Evolutionary conservation across 2,888 invertebrate genomes (phyloP), one percentile per base, ranked within the genome.

Genomic region (Lamproptera curius): DNA sequence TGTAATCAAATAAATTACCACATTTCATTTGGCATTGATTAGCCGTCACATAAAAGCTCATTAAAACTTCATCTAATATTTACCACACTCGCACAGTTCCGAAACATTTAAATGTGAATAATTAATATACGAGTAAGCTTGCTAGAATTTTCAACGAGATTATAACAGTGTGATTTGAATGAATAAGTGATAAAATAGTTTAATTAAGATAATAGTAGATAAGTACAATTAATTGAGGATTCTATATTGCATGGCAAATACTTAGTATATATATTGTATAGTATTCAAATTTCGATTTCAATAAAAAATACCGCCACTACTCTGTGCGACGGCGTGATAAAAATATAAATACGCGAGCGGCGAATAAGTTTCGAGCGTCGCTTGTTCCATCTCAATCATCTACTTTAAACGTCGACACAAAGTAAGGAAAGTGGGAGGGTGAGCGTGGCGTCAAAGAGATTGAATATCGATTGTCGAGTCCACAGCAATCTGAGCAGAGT

Each of bases 381-480:
- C 51, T 68, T 64, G 66, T 69, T 65, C 73, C 67, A 73, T 76
- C 70, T 63, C 73, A 75, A 79, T 80, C 74, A 76, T 74, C 55
- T 56, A 66, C 69, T 72, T 72, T 80, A 79, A 83, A 81, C 76
- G 76, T 65, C 76, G 72, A 71, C 77, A 78, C 76, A 78, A 79
- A 80, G 82, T 81, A 64, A 79, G 78, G 77, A 78, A 82, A 78
- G 75, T 76, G 69, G 73, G 76, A 69, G 73, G 76, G 76, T 77
- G 75, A 73, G 77, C 70, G 78, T 77, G 78, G 79, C 76, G 80
- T 81, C 82, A 83, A 84, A 83, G 84, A 86, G 85, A 86, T 85
- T 86, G 86, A 86, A 84, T 86, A 86, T 86, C 83, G 86, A 86
- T 86, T 86, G 81, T 77, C 65, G 75, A 77, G 71, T 76, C 80